These are phyloP conservation scores for Aricia artaxerxes DNA, from an alignment of 2,888 invertebrate species.

Conservation along the genomic window DNA sequence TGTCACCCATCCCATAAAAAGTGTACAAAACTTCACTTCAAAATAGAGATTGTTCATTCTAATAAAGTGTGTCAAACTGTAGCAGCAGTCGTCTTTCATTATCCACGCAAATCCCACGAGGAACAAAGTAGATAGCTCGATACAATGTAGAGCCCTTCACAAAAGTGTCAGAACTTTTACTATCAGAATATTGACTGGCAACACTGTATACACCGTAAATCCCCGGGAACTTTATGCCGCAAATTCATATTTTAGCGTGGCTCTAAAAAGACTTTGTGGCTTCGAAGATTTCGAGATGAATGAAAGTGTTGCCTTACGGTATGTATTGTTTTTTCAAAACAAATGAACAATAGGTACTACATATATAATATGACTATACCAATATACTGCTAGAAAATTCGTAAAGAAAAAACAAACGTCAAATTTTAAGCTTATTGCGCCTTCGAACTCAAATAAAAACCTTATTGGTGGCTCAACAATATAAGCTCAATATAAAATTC, in stretches of 20 bases:
- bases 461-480: too few relatives aligned
- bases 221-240: neutral
- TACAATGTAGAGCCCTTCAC: neutral
- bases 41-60: neutral
- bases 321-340: too few relatives aligned
- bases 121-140: constrained; percentile 12
- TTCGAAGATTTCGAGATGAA: neutral
- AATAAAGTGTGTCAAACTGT: neutral
- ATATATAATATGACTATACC: too few relatives aligned
- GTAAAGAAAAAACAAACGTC: too few relatives aligned
- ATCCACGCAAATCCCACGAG: constrained; percentile 6
- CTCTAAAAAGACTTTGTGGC: neutral
- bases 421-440: too few relatives aligned
- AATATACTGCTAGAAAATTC: too few relatives aligned
- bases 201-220: constrained; percentile 1
- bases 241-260: neutral
- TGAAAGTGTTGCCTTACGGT: neutral
- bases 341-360: too few relatives aligned
- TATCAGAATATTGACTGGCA: constrained; percentile 18
- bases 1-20: too few relatives aligned
- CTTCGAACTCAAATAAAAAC: too few relatives aligned
- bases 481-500: too few relatives aligned
- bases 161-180: constrained; percentile 13
- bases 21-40: neutral
- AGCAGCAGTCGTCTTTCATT: neutral